Conservation (phyloP, 2,113 vertebrate species). For the Syngnathoides biaculeatus region DNA sequence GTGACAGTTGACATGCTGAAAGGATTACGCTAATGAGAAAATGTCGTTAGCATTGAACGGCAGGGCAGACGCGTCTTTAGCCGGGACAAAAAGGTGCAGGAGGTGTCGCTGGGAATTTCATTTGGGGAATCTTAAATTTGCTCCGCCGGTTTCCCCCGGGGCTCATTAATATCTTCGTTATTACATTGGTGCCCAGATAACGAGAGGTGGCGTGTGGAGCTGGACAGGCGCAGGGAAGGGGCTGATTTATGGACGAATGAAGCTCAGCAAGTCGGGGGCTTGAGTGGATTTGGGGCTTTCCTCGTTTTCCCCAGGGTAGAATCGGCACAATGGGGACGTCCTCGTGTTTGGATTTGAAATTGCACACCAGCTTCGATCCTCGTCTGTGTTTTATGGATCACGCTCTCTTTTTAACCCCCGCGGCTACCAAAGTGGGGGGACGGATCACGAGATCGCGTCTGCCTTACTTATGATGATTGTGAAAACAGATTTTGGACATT, state of each 20-base stretch:
- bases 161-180: slow-evolving; percentile 48
- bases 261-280: slow-evolving; percentile 12
- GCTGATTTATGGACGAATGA: slow-evolving; percentile 16
- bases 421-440: slow-evolving; percentile 21
- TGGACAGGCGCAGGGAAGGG: background rate
- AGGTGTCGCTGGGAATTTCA: slow-evolving; percentile 40
- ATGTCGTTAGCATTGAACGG: slow-evolving; percentile 24
- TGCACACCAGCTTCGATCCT: background rate
- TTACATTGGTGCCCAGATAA: slow-evolving; percentile 41
- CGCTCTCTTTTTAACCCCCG: slow-evolving; percentile 15
- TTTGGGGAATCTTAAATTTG: slow-evolving; percentile 51
- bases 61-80: slow-evolving; percentile 23
- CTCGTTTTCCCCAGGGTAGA: slow-evolving; percentile 42
- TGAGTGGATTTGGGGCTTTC: slow-evolving; percentile 53
- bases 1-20: slow-evolving; percentile 20
- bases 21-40: slow-evolving; percentile 22
- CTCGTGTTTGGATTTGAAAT: slow-evolving; percentile 3
- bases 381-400: slow-evolving; percentile 19
- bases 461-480: background rate
- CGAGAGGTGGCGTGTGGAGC: slow-evolving; percentile 19
- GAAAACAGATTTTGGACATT: background rate
- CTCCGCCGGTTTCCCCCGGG: slow-evolving; percentile 53
- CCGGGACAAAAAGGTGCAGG: slow-evolving; percentile 23
- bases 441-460: background rate
- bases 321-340: slow-evolving; percentile 44